Evolutionary conservation across 92 coral and sea anemone species (phyloP).

Genomic region (Zoanthus gigantus): DNA sequence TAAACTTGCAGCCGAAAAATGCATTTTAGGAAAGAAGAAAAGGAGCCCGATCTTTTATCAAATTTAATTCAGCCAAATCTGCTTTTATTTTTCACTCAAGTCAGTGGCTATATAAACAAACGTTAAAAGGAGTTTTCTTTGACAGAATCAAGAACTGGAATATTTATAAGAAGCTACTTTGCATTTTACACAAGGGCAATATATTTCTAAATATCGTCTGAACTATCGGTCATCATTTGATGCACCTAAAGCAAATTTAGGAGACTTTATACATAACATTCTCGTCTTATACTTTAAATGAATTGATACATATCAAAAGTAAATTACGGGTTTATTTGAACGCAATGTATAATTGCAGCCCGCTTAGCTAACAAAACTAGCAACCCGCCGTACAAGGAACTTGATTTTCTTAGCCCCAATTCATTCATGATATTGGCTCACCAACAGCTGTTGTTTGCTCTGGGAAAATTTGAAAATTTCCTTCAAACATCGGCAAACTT

Average conservation of each 20-base stretch:
- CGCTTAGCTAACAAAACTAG: slow-evolving; percentile 47
- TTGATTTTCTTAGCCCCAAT: slow-evolving; percentile 60
- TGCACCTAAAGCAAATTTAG: slow-evolving; percentile 60
- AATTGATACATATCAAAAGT: slow-evolving; percentile 82
- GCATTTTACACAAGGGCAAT: slow-evolving; percentile 62
- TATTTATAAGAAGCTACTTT: slow-evolving; percentile 71
- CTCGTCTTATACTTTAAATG: slow-evolving; percentile 64
- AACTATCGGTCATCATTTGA: slow-evolving; percentile 62
- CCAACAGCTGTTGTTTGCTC: slow-evolving; percentile 86
- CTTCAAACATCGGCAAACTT: slow-evolving; percentile 80
- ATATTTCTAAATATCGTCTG: slow-evolving; percentile 53
- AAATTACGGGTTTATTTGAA: slow-evolving; percentile 82
- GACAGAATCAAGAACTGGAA: slow-evolving; percentile 50
- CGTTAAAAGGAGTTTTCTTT: slow-evolving; percentile 35
- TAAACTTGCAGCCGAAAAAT: slow-evolving; percentile 9
- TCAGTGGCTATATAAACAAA: slow-evolving; percentile 53
- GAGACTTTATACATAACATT: slow-evolving; percentile 64
- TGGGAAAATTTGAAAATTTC: slow-evolving; percentile 69
- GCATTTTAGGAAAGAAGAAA: background rate
- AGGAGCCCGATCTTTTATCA: background rate
- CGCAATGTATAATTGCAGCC: slow-evolving; percentile 79
- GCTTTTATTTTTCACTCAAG: slow-evolving; percentile 27
- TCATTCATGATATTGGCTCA: slow-evolving; percentile 80
- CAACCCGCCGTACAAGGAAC: slow-evolving; percentile 59
- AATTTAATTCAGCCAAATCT: slow-evolving; percentile 22